These are phyloP conservation scores for Athripsodes cinereus DNA, from an alignment of 2,888 invertebrate species.

Conservation along the genomic window DNA sequence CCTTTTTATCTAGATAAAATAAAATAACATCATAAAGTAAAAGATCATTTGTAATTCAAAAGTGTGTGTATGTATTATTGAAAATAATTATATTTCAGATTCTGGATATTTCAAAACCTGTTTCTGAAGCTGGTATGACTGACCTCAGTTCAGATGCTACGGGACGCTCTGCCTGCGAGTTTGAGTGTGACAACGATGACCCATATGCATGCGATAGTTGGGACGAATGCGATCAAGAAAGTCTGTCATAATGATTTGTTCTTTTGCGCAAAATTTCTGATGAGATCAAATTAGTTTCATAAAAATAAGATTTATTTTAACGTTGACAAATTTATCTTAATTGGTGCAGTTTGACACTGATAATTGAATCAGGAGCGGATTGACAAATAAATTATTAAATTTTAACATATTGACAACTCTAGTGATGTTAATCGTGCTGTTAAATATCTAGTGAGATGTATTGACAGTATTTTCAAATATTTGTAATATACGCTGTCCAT, in stretches of 20 bases:
- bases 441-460: no score
- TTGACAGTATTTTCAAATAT: no score
- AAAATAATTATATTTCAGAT: slow-evolving; percentile 41
- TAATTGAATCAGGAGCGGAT: no score
- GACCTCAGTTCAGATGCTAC: slow-evolving; percentile 51
- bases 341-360: no score
- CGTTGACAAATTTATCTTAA: no score
- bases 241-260: slow-evolving; percentile 40
- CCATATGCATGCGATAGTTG: slow-evolving; percentile 50
- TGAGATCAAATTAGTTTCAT: neutral
- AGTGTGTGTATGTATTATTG: no score
- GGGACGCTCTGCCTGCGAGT: slow-evolving; percentile 49
- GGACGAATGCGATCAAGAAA: slow-evolving; percentile 52
- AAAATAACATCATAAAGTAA: neutral
- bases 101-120: slow-evolving; percentile 48
- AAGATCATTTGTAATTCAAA: no score
- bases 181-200: slow-evolving; percentile 49
- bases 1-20: neutral
- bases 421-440: no score
- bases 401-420: no score
- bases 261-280: neutral
- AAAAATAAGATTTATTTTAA: no score
- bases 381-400: no score
- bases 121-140: slow-evolving; percentile 46
- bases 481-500: no score